These are phyloP conservation scores for Phalacrocorax carbo DNA, from an alignment of 2,113 vertebrate species.

Conservation along the genomic window DNA sequence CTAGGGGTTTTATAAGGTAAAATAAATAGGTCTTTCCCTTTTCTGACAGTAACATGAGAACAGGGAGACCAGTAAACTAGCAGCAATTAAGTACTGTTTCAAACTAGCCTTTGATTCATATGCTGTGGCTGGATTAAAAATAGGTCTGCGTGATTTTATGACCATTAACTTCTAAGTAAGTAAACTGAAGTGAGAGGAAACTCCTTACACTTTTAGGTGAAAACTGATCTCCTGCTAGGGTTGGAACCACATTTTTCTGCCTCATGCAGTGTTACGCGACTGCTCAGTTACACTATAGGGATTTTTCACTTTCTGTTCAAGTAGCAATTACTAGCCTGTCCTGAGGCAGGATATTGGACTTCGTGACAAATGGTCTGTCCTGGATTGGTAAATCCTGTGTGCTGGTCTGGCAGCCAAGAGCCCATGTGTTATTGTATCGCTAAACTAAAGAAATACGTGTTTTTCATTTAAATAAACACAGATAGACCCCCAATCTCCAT, in stretches of 20 bases:
- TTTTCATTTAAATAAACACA: neutral
- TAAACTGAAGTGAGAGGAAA: neutral
- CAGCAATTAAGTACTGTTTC: neutral
- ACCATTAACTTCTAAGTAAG: neutral
- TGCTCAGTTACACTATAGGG: neutral
- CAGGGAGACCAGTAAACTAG: neutral
- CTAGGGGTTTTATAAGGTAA: neutral
- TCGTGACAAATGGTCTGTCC: neutral
- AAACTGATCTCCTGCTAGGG: neutral
- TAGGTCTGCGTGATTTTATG: neutral
- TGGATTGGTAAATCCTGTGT: neutral
- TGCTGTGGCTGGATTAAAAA: neutral
- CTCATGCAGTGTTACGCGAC: neutral
- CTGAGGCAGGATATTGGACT: neutral
- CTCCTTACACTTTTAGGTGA: neutral
- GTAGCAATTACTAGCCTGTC: neutral
- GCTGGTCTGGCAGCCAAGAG: neutral
- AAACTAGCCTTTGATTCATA: neutral
- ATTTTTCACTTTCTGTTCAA: neutral
- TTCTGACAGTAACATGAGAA: neutral
- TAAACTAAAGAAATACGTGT: neutral
- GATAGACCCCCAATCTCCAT: neutral
- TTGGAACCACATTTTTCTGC: neutral
- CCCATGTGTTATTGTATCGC: neutral
- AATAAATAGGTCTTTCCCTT: neutral